Percentiles rank a stretch among this genome's conserved stretches.
These are phyloP conservation scores for Ranitomeya imitator DNA, from an alignment of 2,113 vertebrate species.

Conservation along the genomic window DNA sequence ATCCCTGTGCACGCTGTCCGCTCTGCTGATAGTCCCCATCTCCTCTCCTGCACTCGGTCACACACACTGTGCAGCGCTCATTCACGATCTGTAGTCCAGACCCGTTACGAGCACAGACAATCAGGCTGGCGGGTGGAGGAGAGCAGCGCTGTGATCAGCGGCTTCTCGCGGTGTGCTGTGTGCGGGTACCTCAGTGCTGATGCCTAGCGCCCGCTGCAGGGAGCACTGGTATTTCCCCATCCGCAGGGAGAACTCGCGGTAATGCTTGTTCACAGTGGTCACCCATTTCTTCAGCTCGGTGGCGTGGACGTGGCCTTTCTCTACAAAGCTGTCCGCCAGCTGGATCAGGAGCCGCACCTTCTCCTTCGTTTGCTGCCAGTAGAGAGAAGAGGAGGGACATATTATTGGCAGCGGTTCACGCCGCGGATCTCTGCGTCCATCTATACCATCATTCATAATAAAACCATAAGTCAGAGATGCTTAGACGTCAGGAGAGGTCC, in stretches of 20 bases:
- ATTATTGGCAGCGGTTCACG: background rate
- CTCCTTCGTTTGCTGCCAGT: conserved; percentile 94
- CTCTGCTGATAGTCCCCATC: too few species aligned
- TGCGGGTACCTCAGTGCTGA: conserved; percentile 85
- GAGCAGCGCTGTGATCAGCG: too few species aligned
- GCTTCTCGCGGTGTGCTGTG: background rate
- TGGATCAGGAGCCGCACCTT: conserved; percentile 98
- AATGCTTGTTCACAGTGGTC: conserved; percentile 90
- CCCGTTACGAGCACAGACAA: too few species aligned
- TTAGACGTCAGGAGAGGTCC: background rate
- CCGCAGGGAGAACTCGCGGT: conserved; percentile 92
- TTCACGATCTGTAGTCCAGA: too few species aligned
- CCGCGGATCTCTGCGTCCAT: background rate
- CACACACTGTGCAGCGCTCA: too few species aligned
- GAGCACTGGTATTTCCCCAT: conserved; percentile 91
- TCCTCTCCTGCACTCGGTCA: too few species aligned
- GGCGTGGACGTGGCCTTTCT: conserved; percentile 93
- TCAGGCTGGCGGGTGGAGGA: too few species aligned
- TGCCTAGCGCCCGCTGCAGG: conserved; percentile 89
- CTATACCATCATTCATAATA: background rate
- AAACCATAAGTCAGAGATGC: background rate
- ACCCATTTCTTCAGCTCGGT: conserved; percentile 96
- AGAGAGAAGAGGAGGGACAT: conserved; percentile 37
- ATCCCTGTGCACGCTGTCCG: too few species aligned
- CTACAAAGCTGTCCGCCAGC: conserved; percentile 93